Evolutionary conservation across 2,888 invertebrate genomes (phyloP).

Genomic region (Dasysyrphus albostriatus): DNA sequence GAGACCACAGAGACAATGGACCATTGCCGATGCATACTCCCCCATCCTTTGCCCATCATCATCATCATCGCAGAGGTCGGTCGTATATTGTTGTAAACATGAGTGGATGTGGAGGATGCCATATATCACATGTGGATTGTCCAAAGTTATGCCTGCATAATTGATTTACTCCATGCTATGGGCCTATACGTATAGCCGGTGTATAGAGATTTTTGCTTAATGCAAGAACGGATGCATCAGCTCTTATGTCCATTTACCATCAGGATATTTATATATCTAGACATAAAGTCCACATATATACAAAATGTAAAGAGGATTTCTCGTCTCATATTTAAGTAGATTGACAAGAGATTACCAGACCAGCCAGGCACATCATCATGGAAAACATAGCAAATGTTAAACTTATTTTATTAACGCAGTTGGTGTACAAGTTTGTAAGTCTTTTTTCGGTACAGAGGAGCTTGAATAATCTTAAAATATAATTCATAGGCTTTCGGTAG

Average conservation of each 20-base stretch:
- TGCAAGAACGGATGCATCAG: slow-evolving; percentile 58
- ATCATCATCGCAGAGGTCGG: slow-evolving; percentile 24
- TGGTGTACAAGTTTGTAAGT: slow-evolving; percentile 3
- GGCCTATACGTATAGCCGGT: slow-evolving; percentile 9
- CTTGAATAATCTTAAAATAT: slow-evolving; percentile 28
- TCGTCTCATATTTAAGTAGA: slow-evolving; percentile 70
- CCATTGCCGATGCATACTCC: neutral
- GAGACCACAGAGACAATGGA: slow-evolving; percentile 66
- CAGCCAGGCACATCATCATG: slow-evolving; percentile 31
- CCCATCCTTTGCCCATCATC: slow-evolving; percentile 8
- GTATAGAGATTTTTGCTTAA: slow-evolving; percentile 33
- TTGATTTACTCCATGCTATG: slow-evolving; percentile 65
- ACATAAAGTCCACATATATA: neutral
- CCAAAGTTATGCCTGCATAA: slow-evolving; percentile 75
- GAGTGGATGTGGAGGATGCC: slow-evolving; percentile 68
- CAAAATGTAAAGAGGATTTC: slow-evolving; percentile 69
- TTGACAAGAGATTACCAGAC: slow-evolving; percentile 69
- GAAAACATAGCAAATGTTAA: slow-evolving; percentile 47
- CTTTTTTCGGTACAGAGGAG: slow-evolving; percentile 28
- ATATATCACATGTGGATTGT: slow-evolving; percentile 74
- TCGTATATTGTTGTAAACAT: slow-evolving; percentile 74
- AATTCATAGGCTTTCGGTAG: neutral
- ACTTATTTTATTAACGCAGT: slow-evolving; percentile 58
- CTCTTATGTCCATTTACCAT: neutral
- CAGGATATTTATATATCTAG: slow-evolving; percentile 15